Percentiles rank a stretch among this genome's conserved stretches.
Conservation (phyloP, 2,797 vertebrate species). For the Acanthopagrus latus region DNA sequence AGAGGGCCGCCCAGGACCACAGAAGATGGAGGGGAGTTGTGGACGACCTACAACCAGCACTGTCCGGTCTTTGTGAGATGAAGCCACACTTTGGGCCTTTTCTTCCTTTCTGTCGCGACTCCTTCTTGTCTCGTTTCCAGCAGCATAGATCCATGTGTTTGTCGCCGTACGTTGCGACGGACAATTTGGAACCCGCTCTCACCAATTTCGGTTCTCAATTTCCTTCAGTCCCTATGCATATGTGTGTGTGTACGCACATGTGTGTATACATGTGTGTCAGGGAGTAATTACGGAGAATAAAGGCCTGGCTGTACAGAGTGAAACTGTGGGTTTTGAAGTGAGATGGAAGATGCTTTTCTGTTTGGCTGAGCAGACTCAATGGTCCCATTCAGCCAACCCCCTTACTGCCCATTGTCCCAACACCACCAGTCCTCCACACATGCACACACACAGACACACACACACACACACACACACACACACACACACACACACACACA, state of each 20-base stretch:
- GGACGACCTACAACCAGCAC: too few species aligned
- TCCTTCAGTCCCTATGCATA: not conserved
- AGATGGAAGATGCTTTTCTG: conserved; percentile 93
- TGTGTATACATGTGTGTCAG: conserved; percentile 69
- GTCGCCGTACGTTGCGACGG: too few species aligned
- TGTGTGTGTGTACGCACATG: not conserved
- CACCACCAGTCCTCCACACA: conserved; percentile 75
- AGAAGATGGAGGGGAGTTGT: too few species aligned
- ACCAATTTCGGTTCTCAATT: too few species aligned
- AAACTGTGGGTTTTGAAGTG: conserved; percentile 88
- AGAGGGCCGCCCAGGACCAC: too few species aligned
- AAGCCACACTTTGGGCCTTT: too few species aligned
- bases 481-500: conserved; percentile 66
- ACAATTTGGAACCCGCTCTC: too few species aligned
- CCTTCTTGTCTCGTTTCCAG: too few species aligned
- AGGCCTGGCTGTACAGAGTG: conserved; percentile 89
- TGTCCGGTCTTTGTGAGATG: too few species aligned
- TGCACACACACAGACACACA: conserved; percentile 66
- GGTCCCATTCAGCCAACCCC: conserved; percentile 88
- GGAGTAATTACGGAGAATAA: conserved; percentile 90
- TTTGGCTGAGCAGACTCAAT: conserved; percentile 94
- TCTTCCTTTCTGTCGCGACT: too few species aligned
- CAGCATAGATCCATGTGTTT: too few species aligned
- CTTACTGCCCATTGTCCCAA: conserved; percentile 88
- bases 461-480: conserved; percentile 68